Conservation (phyloP, 2,113 vertebrate genomes). For the Oxygymnocypris stewartii region DNA sequence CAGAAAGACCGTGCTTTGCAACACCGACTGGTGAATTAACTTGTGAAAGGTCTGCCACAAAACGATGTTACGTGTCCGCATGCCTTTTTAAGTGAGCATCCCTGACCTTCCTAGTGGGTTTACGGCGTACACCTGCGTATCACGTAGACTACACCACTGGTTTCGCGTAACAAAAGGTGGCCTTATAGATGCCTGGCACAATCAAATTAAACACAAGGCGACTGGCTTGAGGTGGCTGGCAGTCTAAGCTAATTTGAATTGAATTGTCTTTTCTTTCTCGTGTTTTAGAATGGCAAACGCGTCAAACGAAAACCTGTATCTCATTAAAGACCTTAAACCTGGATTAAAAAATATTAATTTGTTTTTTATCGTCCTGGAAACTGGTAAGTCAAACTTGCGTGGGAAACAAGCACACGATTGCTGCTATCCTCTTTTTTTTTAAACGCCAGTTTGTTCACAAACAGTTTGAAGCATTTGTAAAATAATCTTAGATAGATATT, state of each 20-base stretch:
- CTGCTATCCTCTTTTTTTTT: background rate
- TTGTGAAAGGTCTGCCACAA: too few species aligned
- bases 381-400: slow-evolving; percentile 74
- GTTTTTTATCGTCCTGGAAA: slow-evolving; percentile 89
- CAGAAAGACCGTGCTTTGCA: too few species aligned
- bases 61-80: too few species aligned
- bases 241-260: background rate
- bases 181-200: background rate
- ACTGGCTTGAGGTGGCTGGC: too few species aligned
- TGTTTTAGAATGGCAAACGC: slow-evolving; percentile 17
- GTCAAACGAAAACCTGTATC: slow-evolving; percentile 53
- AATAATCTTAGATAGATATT: background rate
- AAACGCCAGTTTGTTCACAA: background rate
- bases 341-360: slow-evolving; percentile 87
- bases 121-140: too few species aligned
- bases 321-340: slow-evolving; percentile 85
- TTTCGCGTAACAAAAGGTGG: background rate
- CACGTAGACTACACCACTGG: too few species aligned
- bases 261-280: background rate
- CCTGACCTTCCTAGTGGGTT: too few species aligned
- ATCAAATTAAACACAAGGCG: background rate
- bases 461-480: background rate
- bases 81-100: too few species aligned
- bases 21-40: too few species aligned
- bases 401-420: background rate